Evolutionary conservation across 2,888 invertebrate genomes (phyloP), one percentile per base, ranked within the genome.

Genomic region (Drosophila mercatorum): DNA sequence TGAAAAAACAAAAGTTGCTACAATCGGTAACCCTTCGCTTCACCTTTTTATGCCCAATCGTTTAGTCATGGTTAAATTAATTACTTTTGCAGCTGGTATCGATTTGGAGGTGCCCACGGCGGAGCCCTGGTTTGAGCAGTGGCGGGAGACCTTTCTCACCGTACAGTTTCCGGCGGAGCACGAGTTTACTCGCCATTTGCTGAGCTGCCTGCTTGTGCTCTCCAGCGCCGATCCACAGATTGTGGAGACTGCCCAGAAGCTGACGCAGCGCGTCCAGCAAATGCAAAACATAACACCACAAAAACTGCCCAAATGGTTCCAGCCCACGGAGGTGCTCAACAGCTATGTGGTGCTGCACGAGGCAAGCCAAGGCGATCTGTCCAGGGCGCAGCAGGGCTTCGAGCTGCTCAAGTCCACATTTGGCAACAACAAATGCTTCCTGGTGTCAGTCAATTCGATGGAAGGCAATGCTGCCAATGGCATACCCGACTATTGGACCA

Each of bases 121-220:
- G 11, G 97, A 97, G 61, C 96, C 98, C 14, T 99, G 99, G 99
- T 99, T 97, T 94, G 98, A 98, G 92, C 95, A 96, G 11, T 99
- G 98, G 97, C 95, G 98, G 86, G 97, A 98, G 85, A 96, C 96
- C 36, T 98, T 98, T 93, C 94, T 98, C 51, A 95, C 96, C 90
- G 95, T 97, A 69, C 96, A 97, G 91, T 97, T 96, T 92, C 97
- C 97, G 22, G 96, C 97, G 5, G 99, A 99, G 91, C 99, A 99
- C 94, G 99, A 99, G 93, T 99, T 98, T 91, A 96, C 98, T 0
- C 97, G 97, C 90, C 97, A 98, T 92, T 96, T 96, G 90, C 91
- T 97, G 60, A 96, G 96, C 14, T 97, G 97, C 91, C 95, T 97
- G 88, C 94, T 97, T 84, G 95, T 96, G 14, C 94, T 95, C 26